A percentile compares a stretch with the other conserved stretches of the same genome.
These are phyloP conservation scores for Tetanocera ferruginea DNA, from an alignment of 2,888 invertebrate genomes.

Conservation along the genomic window DNA sequence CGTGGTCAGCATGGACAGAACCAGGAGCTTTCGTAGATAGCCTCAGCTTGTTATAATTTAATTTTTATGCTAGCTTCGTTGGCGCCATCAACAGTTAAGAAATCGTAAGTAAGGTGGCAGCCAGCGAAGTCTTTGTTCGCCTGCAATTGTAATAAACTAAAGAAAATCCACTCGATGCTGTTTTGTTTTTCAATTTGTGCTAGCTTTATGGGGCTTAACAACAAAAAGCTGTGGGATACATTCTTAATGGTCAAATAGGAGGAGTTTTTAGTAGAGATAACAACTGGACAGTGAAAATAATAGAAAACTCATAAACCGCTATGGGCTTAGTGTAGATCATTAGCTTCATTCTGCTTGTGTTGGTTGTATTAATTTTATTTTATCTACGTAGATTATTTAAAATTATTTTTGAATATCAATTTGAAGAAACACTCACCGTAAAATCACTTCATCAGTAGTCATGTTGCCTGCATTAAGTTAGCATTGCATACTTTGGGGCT, in stretches of 20 bases:
- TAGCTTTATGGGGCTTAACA: slow-evolving; percentile 3
- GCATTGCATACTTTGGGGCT: slow-evolving; percentile 29
- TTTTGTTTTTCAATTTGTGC: slow-evolving; percentile 27
- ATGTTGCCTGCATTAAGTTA: slow-evolving; percentile 40
- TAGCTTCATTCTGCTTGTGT: not conserved
- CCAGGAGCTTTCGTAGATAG: slow-evolving; percentile 16
- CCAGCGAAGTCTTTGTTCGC: not conserved
- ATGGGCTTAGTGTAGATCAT: not conserved
- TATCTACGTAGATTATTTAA: not conserved
- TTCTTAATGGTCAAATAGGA: too few relatives aligned
- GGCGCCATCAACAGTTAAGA: not conserved
- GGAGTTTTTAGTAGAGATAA: not conserved
- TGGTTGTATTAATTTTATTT: not conserved
- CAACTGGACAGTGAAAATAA: not conserved
- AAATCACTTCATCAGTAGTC: slow-evolving; percentile 54
- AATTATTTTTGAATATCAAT: not conserved
- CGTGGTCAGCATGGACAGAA: slow-evolving; percentile 37
- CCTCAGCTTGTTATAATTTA: slow-evolving; percentile 27
- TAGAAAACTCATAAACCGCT: not conserved
- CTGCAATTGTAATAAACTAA: slow-evolving; percentile 4
- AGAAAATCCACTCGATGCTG: slow-evolving; percentile 21
- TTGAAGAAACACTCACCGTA: slow-evolving; percentile 48
- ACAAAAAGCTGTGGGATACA: not conserved
- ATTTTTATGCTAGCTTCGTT: slow-evolving; percentile 20
- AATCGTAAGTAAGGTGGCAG: not conserved